Evolutionary conservation across 1,140 invertebrate genomes (phyloP), one percentile per base, ranked within the genome.

Genomic region (Saccostrea echinata): DNA sequence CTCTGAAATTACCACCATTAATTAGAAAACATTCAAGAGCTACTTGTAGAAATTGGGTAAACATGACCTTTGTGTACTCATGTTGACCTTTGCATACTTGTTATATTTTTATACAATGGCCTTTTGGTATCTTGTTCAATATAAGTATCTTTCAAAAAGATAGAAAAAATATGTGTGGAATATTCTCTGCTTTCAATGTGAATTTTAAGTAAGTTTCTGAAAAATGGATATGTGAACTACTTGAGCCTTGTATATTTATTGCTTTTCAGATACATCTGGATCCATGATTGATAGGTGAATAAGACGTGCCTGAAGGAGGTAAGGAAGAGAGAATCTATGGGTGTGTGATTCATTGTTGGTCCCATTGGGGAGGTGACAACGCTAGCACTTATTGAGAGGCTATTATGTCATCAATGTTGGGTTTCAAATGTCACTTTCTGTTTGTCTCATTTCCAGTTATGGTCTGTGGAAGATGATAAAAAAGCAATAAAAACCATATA

Each of bases 401-500:
- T 76, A 76, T 76, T 76, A 76, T 76, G 68, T 76, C 27, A 76
- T 76, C 68, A 11, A 27, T 76, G 11, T 27, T 11, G 68, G 68
- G 68, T 76, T 76, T 76, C 27, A 76, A 76, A 76, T 76, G 27
- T 76, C 27, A 76, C 24, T 76, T 76, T 76, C 68, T 76, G 24
- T 13, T 4, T 76, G 24, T 30, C 4, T 21, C 55, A 61, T 61
- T 61, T 21, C 55, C 55, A 61, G 18, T 61, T 61, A 27, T 16
- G 64, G 64, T 71, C 64, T 30, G 57, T 12, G 68, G 68, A 33
- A 76, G 68, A 61, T 16, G 24, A 76, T 76, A 76, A 76, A 76
- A 27, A 76, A 16, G 68, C 68, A 76, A 76, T 76, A 76, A 68
- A 68, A 24, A 76, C 9, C 12, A 64, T 24, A 13, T 76, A 76